Conservation (phyloP, 2,888 invertebrate genomes). For the Diarsia brunnea region DNA sequence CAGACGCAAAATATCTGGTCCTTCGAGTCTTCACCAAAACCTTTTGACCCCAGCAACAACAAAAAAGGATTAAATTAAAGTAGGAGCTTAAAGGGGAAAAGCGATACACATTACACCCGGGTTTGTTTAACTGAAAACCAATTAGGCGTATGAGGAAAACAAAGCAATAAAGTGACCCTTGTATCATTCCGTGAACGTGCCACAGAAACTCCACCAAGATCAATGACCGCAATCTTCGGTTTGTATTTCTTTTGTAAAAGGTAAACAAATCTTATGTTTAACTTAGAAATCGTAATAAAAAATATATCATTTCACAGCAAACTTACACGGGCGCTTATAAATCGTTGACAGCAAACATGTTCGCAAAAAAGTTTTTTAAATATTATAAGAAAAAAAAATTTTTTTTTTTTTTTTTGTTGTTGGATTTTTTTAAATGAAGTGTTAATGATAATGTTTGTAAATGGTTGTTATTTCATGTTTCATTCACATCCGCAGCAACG, state of each 20-base stretch:
- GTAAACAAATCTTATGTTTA: no score
- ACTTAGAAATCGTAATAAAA: no score
- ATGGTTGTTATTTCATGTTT: background rate
- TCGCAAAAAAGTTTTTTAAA: no score
- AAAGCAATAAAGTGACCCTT: slow-evolving; percentile 7
- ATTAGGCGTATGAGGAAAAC: slow-evolving; percentile 23
- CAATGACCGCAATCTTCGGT: background rate
- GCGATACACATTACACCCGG: background rate
- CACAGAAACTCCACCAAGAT: background rate
- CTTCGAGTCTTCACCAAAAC: background rate
- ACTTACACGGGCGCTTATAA: no score
- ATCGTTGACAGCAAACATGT: no score
- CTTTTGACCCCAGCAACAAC: background rate
- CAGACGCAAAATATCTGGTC: no score
- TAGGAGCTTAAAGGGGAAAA: background rate
- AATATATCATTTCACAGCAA: no score
- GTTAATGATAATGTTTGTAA: background rate
- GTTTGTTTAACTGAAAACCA: slow-evolving; percentile 31
- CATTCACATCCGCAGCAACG: background rate
- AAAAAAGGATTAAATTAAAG: background rate
- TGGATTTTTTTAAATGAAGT: no score
- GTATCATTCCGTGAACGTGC: background rate
- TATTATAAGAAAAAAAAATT: no score
- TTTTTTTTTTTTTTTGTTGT: no score
- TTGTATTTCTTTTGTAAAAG: background rate